Conservation (phyloP, 2,797 vertebrate species). For the Threskiornis aethiopicus region DNA sequence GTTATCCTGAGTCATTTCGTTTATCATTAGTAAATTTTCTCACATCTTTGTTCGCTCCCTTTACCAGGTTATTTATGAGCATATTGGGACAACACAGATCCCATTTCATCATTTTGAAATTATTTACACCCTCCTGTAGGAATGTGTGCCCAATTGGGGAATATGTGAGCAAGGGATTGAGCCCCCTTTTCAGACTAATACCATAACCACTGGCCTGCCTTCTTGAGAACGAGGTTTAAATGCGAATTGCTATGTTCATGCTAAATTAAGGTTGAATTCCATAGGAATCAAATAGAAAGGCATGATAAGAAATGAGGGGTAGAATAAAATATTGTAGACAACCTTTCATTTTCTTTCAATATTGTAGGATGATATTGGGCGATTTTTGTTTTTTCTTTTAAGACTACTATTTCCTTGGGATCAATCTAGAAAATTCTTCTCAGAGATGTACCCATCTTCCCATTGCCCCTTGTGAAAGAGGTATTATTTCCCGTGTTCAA, state of each 20-base stretch:
- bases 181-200: background rate
- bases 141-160: background rate
- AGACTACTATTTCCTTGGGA: background rate
- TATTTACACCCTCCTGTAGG: background rate
- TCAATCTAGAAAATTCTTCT: background rate
- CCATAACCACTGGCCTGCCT: background rate
- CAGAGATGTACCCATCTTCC: background rate
- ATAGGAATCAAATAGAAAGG: background rate
- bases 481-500: background rate
- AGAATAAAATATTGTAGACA: background rate
- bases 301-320: background rate
- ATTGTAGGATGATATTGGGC: background rate
- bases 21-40: background rate
- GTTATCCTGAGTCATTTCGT: background rate
- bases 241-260: background rate
- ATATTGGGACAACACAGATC: background rate
- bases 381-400: background rate
- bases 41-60: background rate
- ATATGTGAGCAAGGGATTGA: background rate
- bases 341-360: background rate
- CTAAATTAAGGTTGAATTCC: background rate
- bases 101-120: background rate
- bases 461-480: background rate
- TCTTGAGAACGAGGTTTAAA: background rate
- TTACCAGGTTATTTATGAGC: background rate